Evolutionary conservation across 2,113 vertebrate genomes (phyloP).

Genomic region (Petrocephalus microphthalmus): DNA sequence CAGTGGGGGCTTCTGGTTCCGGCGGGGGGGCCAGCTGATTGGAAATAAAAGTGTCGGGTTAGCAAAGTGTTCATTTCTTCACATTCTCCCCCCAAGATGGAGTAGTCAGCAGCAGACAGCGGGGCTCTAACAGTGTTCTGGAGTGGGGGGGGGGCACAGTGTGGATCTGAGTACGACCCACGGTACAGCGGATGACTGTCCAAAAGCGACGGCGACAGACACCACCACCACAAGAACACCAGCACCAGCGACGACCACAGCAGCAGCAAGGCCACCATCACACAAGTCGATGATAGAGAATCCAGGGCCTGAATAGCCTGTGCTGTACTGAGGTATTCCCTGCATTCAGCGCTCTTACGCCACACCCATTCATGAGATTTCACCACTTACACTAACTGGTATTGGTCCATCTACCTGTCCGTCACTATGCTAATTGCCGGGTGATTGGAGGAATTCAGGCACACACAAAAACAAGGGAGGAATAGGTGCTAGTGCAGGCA

Average conservation of each 20-base stretch:
- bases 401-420: neutral
- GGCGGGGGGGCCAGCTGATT: conserved; percentile 81
- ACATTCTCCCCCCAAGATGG: neutral
- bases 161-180: conserved; percentile 10
- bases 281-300: neutral
- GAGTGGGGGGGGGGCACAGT: neutral
- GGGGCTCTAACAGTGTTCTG: neutral
- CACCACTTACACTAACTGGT: neutral
- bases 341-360: neutral
- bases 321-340: neutral
- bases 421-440: neutral
- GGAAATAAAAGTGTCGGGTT: conserved; percentile 70
- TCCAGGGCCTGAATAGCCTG: neutral
- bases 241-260: conserved; percentile 15
- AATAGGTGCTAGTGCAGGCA: neutral
- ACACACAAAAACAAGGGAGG: neutral
- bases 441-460: neutral
- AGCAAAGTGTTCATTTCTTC: conserved; percentile 40
- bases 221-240: neutral
- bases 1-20: conserved; percentile 74
- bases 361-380: neutral
- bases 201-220: conserved; percentile 5
- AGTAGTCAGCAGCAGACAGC: neutral
- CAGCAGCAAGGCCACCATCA: neutral
- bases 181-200: conserved; percentile 17